Base-by-base conservation (phyloP, 2,113 vertebrate genomes). In the Tinamus guttatus region DNA sequence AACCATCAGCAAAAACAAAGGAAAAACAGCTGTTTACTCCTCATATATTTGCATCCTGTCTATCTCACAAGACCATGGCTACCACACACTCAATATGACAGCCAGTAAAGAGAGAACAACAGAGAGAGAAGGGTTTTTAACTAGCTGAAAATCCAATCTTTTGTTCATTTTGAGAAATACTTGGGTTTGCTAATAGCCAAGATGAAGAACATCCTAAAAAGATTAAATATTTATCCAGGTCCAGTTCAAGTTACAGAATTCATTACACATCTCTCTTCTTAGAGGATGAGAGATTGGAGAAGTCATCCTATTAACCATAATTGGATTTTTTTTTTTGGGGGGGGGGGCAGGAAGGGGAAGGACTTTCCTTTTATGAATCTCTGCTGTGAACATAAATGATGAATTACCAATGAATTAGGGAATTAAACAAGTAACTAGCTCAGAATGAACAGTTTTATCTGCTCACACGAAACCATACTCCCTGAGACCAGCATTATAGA, bases 171-270 rank as follows among this genome's bases (percentile, higher is more conserved):
- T 40, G n/a, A 14, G 78, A 52, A 84, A 68, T 79, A 92, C 4
- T 30, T 73, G 15, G 11, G 8, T 67, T 85, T 73, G 76, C 43
- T 91, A 94, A 84, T 16, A 91, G 79, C 24, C 0, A 1, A 69
- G 52, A 75, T 16, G 49, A 81, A 85, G 54, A 92, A 80, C 13
- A 34, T 62, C 60, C 63, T 90, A 65, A 71, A 64, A 62, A 67
- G 30, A 47, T 94, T 94, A 95, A 92, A 73, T 89, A 93, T 93
- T 95, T 81, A 92, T 83, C 73, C 9, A 28, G 49, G 49, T 94
- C 94, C 58, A 16, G 38, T 86, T 93, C 38, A 64, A 63, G 43
- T 60, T 71, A 94, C 52, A 84, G 88, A 90, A 69, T 36, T 87
- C 65, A 73, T 92, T 90, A 90, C 43, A 73, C 9, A 78, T 16